Base-by-base conservation (phyloP, 2,113 vertebrate species). In the Cheilinus undulatus region DNA sequence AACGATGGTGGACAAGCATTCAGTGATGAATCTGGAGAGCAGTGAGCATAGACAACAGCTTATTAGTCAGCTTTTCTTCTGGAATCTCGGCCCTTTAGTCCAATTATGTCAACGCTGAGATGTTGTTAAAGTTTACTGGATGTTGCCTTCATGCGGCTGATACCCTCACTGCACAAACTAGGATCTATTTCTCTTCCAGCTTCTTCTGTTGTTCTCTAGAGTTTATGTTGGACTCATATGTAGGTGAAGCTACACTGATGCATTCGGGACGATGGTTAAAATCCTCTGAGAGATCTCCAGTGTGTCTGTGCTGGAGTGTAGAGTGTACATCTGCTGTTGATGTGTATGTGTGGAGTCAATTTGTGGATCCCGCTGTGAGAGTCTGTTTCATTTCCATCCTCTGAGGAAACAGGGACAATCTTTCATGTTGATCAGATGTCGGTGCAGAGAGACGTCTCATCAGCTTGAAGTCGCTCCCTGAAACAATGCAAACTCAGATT, bases 81-180 rank as follows among this genome's bases (percentile, higher is more conserved):
- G 1, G 14, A 53, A 10, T 57, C 30, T 19, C 0, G 24, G 40
- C 43, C 59, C 66, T 66, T 42, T 65, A 43, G 48, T 71, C 69
- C 66, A 82, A 82, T 82, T 60, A 78, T 63, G 13, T 73, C 38
- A 27, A 2, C 23, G 48, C 40, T 22, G 36, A 45, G 49, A 26
- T 9, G 3, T 72, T 7, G 43, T 73, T 54, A 36, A 49, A 3
- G 15, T 56, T 56, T 20, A 6, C 10, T 40, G 2, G 22, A 20
- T 3, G 13, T 54, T 20, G 63, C 57, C 68, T 15, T 62, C 49
- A 1, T 42, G 13, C 34, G 56, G 61, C 48, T 40, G 46, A 38
- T 60, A 2, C 40, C 51, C 13, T 7, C 4, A 11, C 40, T 20
- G 9, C 17, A 60, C 53, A 23, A 34, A 3, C 13, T 9, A 0